Percentiles rank a stretch among this genome's conserved stretches.
Evolutionary conservation across 2,797 vertebrate species (phyloP).

Genomic region (Lindbergichthys nudifrons): DNA sequence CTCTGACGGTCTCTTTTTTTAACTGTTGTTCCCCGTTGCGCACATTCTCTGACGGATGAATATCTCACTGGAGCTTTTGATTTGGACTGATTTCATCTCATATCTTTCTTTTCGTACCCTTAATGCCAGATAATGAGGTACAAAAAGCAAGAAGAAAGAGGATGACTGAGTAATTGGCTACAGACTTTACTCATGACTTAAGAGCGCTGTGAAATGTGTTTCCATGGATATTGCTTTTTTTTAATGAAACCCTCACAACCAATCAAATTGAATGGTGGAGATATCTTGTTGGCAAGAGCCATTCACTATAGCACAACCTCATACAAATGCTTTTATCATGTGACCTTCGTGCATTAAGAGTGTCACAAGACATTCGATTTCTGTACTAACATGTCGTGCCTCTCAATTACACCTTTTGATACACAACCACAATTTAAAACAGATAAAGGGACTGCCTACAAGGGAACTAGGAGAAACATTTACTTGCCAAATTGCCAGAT

Average conservation of each 20-base stretch:
- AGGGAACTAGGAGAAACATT: not conserved
- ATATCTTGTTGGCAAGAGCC: not conserved
- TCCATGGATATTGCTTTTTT: not conserved
- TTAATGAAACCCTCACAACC: slow-evolving; percentile 24
- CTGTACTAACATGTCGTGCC: not conserved
- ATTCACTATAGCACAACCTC: not conserved
- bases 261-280: slow-evolving; percentile 1
- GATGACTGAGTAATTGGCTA: slow-evolving; percentile 24
- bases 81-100: slow-evolving; percentile 20
- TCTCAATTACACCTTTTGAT: not conserved
- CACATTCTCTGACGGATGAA: not conserved
- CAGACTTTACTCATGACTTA: slow-evolving; percentile 19
- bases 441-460: not conserved
- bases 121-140: slow-evolving; percentile 34
- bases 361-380: not conserved
- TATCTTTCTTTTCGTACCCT: slow-evolving; percentile 20
- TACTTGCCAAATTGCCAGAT: too few species aligned
- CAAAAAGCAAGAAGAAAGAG: slow-evolving; percentile 4
- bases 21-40: not conserved
- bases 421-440: not conserved
- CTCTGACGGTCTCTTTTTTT: slow-evolving; percentile 1
- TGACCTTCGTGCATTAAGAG: not conserved
- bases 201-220: slow-evolving; percentile 16
- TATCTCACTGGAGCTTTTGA: slow-evolving; percentile 5
- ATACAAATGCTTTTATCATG: not conserved